Evolutionary conservation across 2,888 invertebrate species (phyloP).

Genomic region (Azorinus chamasolen): DNA sequence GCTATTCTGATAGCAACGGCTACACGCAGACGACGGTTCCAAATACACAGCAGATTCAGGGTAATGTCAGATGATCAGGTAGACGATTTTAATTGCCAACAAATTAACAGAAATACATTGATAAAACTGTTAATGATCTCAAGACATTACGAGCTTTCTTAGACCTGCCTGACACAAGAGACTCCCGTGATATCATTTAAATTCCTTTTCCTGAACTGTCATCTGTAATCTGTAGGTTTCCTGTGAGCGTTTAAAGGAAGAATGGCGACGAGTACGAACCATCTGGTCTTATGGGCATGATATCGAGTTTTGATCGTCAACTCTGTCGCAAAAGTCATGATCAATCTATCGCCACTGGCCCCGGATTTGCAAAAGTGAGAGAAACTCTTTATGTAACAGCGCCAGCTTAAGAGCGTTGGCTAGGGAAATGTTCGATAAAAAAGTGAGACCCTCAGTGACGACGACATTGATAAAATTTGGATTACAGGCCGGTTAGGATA

Average conservation of each 20-base stretch:
- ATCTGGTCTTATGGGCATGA: background rate
- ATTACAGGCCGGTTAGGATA: slow-evolving; percentile 28
- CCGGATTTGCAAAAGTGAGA: background rate
- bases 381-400: background rate
- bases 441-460: background rate
- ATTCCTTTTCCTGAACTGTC: background rate
- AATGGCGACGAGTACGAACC: background rate
- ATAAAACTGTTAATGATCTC: too few relatives aligned
- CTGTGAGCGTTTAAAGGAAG: background rate
- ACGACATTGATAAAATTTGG: slow-evolving; percentile 20
- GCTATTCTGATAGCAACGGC: too few relatives aligned
- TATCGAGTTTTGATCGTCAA: background rate
- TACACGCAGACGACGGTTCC: too few relatives aligned
- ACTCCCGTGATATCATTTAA: too few relatives aligned
- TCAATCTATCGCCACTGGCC: background rate
- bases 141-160: too few relatives aligned
- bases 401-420: background rate
- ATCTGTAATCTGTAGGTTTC: background rate
- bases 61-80: too few relatives aligned
- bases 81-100: too few relatives aligned
- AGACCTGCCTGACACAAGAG: too few relatives aligned
- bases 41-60: too few relatives aligned
- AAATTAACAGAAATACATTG: too few relatives aligned
- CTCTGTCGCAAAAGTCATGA: background rate
- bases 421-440: background rate